phyloP scores from a whole-genome alignment of 2,113 vertebrate genomes.

The Nothoprocta pentlandii region DNA sequence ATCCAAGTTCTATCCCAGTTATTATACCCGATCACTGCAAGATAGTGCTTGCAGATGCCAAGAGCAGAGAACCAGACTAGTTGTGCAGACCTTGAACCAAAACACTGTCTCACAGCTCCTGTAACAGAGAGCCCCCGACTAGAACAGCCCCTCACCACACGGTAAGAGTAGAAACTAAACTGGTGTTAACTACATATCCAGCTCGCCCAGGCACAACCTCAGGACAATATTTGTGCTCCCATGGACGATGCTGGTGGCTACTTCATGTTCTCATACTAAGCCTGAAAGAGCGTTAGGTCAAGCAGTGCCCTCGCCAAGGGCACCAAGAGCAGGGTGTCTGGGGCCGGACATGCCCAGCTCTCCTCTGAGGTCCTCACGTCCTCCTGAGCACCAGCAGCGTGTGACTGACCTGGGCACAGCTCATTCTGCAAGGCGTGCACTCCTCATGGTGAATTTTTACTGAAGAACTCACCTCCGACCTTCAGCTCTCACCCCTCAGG shows the following conservation, averaged over 20 bases:
- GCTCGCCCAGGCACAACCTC: not conserved
- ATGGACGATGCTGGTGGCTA: not conserved
- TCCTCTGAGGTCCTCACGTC: not conserved
- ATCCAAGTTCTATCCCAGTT: not conserved
- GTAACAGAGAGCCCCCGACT: not conserved
- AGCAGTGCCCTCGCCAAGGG: not conserved
- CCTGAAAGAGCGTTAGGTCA: not conserved
- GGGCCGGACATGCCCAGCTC: not conserved
- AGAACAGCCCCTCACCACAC: accelerated
- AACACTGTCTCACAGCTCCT: not conserved
- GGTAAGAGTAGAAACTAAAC: not conserved
- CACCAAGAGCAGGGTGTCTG: not conserved
- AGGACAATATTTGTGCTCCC: not conserved
- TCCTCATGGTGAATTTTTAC: not conserved
- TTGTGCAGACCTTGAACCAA: not conserved
- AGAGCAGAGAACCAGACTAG: not conserved
- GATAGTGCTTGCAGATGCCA: not conserved
- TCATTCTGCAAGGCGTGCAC: not conserved
- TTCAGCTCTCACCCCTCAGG: not conserved
- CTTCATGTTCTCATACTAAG: not conserved
- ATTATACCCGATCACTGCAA: not conserved
- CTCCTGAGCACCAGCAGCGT: not conserved
- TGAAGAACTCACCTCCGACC: not conserved
- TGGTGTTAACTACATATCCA: not conserved
- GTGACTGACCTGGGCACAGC: not conserved